phyloP scores from a whole-genome alignment of 1,140 invertebrate species.

The Grapholita molesta region DNA sequence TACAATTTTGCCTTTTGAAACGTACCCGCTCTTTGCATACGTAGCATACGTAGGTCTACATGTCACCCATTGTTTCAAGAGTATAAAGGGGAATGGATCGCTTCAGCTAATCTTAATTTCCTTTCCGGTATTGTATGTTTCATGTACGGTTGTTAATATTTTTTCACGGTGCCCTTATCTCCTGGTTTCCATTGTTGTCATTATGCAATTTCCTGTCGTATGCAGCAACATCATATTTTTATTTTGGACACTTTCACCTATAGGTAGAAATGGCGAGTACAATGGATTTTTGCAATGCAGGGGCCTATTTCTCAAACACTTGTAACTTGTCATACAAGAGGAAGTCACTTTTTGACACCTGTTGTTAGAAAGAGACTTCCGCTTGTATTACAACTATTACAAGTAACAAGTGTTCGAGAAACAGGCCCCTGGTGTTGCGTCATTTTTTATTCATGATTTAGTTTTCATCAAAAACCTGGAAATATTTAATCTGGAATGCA shows the following conservation, averaged over 20 bases:
- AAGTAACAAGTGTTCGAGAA: no score
- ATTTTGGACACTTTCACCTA: neutral
- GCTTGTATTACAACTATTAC: no score
- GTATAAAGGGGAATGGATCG: constrained; percentile 15
- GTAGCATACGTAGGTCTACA: neutral
- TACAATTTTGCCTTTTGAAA: constrained; percentile 16
- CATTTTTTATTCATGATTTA: no score
- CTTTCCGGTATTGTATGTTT: constrained; percentile 3
- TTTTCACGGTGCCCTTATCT: constrained; percentile 8
- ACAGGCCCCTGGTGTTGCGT: no score
- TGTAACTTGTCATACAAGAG: no score
- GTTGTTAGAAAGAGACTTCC: no score
- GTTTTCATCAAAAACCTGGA: no score
- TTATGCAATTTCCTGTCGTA: neutral
- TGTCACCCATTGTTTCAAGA: constrained; percentile 12
- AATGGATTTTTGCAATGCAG: no score
- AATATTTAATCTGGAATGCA: no score
- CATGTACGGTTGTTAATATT: constrained; percentile 1
- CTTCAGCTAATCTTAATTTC: constrained; percentile 14
- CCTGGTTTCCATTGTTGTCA: neutral
- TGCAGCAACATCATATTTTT: neutral
- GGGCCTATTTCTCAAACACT: no score
- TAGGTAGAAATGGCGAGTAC: neutral
- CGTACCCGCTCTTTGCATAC: neutral
- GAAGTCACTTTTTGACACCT: no score